phyloP scores from a whole-genome alignment of 1,140 invertebrate genomes.

The Odontomachus brunneus region DNA sequence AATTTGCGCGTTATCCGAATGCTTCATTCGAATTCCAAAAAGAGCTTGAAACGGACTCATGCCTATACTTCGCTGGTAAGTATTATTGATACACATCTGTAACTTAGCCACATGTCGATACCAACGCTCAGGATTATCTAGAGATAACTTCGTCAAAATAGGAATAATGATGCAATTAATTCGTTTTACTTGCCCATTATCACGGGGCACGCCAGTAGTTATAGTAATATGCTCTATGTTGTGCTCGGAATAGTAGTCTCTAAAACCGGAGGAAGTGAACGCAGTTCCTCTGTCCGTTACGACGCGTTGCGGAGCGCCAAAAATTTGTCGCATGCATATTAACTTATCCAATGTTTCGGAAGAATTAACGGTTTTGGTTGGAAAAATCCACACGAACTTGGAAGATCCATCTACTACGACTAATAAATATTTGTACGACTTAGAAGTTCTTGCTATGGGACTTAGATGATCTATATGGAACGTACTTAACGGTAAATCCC shows the following conservation, averaged over 20 bases:
- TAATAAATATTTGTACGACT: slow-evolving; percentile 19
- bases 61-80: not conserved
- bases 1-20: not conserved
- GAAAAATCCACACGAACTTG: slow-evolving; percentile 23
- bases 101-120: slow-evolving; percentile 32
- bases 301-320: not conserved
- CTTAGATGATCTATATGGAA: slow-evolving; percentile 24
- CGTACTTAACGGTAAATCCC: not conserved
- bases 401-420: slow-evolving; percentile 24
- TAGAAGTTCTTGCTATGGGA: too few relatives aligned
- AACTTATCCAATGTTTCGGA: slow-evolving; percentile 10
- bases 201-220: not conserved
- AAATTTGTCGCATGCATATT: not conserved
- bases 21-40: not conserved
- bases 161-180: slow-evolving; percentile 25
- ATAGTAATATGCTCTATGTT: not conserved
- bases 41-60: slow-evolving; percentile 18
- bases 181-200: slow-evolving; percentile 13
- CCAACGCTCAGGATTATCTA: slow-evolving; percentile 37
- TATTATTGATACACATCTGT: slow-evolving; percentile 45
- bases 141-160: not conserved
- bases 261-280: slow-evolving; percentile 13
- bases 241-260: not conserved
- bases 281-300: not conserved
- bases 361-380: not conserved